Evolutionary conservation across 2,113 vertebrate species (phyloP), one percentile per base, ranked within the genome.

Genomic region (Glaucomys volans): DNA sequence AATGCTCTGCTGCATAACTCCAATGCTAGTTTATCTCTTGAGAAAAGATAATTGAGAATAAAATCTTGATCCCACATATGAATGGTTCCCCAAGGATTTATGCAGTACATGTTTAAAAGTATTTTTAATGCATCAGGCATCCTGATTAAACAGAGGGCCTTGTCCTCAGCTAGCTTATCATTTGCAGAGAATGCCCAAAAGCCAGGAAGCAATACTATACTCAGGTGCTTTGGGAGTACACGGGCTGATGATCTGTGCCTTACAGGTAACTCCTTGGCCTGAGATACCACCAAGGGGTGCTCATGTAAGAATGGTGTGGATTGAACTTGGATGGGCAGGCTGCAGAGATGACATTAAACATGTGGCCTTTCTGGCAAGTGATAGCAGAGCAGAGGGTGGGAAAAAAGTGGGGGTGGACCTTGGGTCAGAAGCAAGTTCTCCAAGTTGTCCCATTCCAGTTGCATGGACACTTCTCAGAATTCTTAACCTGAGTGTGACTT

Each of bases 11-110:
- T 52, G 17, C 0, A 0, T 47, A 42, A 82, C 28, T 66, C 44
- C 69, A 77, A 47, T 22, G 24, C 17, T 50, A 59, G 44, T 57
- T 86, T 75, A 22, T 47, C 57, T 87, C 50, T 69, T 59, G 75
- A 87, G 84, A 90, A 82, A 82, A 95, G 76, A 64, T 42, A 89
- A 66, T 13, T 76, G 37, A 87, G 75, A 40, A 35, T 28, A 16
- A 75, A 95, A 71, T 67, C 59, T 75, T 30, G 6, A 74, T 80
- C 30, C 17, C 20, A 20, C 2, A 14, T 24, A 30, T 14, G n/a
- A 13, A 86, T 87, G 4, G 0, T 44, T 47, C 20, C 64, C 52
- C 52, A 79, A 47, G 28, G 24, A 42, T 17, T 59, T 94, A 44
- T n/a, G 82, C 35, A n/a, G 64, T 71, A 32, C 24, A 17, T 32